Evolutionary conservation across 2,797 vertebrate species (phyloP), one percentile per base, ranked within the genome.

Genomic region (Lateolabrax maculatus): DNA sequence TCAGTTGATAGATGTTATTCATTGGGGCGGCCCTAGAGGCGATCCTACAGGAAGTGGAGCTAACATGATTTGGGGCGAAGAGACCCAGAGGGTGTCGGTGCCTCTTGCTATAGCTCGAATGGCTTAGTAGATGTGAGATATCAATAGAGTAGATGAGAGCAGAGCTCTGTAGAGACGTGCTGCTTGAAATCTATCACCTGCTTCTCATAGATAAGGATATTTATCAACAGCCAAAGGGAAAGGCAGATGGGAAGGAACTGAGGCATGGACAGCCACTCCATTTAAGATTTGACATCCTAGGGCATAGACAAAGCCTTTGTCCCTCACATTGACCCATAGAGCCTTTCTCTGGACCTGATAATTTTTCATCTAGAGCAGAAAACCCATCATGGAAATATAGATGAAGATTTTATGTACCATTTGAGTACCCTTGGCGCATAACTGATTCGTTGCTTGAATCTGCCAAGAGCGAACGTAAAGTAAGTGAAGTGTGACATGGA

Each of bases 1-100:
- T 90, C 87, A 89, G 88, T 91, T 95, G 94, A 95, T 95, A 94
- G 94, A 95, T 95, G 92, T 92, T 95, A 90, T 93, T 95, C 92
- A 94, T 94, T 69, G 83, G 80, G 82, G 89, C 72, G 34, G 77
- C 85, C 92, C 93, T 79, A 72, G 75, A 88, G 89, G 93, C 84
- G 3, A 90, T 91, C 77, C 91, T 91, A 83, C 85, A 92, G 93
- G 90, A 93, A 92, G 89, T 90, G 82, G 80, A 81, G 88, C 92
- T 93, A 94, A 94, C 90, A 60, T 93, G 93, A 94, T 95, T 94
- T 90, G 90, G 87, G 93, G 86, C 72, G 71, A 88, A 88, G 84
- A 88, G 92, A 91, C 89, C 93, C 86, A 81, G 77, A 89, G 90
- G 90, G 87, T 87, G 87, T 77, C 56, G 23, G 44, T 71, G 88